Base-by-base conservation (phyloP, 2,113 vertebrate species). In the Mobula birostris region DNA sequence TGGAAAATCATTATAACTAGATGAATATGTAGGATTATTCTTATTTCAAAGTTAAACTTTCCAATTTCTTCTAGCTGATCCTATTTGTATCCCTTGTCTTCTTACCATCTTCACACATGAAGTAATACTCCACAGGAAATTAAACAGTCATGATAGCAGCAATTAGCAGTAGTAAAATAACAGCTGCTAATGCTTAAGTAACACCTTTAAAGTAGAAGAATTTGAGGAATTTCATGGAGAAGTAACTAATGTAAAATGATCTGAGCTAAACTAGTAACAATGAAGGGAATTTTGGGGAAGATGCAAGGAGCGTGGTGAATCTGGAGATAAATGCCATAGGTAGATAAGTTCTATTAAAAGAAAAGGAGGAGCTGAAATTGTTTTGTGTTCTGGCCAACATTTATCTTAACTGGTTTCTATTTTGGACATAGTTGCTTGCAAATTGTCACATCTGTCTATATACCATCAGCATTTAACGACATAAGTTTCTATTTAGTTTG, bases 201-300 rank as follows among this genome's bases (percentile, higher is more conserved):
- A 88, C 83, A 88, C 61, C 85, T 66, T 90, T 90, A 90, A 66
- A 66, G 85, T 79, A 32, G 76, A 5, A 15, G 61, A 90, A 66
- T 63, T 68, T 17, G 61, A 90, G 29, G 29, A 27, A 19, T 90
- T 32, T 90, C 85, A 66, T n/a, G 32, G 76, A 77, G 82, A 61
- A 88, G 58, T 63, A 88, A 29, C 83, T 88, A 61, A n/a, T 63
- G 14, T 4, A n/a, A 61, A n/a, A 15, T 88, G 24, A 24, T 82
- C 40, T 6, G 80, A 56, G 19, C 80, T 63, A 29, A 88, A n/a
- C 27, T 12, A 27, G 8, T n/a, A 85, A 48, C 82, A 27, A 61
- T 6, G 12, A n/a, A n/a, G 58, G 56, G 56, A 8, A 29, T 87
- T 40, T 21, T 36, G 79, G 24, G 56, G 83, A 29, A 19, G 56